Percentiles rank a stretch among this genome's conserved stretches.
Evolutionary conservation across 1,140 invertebrate species (phyloP).

Genomic region (Pectinophora gossypiella): DNA sequence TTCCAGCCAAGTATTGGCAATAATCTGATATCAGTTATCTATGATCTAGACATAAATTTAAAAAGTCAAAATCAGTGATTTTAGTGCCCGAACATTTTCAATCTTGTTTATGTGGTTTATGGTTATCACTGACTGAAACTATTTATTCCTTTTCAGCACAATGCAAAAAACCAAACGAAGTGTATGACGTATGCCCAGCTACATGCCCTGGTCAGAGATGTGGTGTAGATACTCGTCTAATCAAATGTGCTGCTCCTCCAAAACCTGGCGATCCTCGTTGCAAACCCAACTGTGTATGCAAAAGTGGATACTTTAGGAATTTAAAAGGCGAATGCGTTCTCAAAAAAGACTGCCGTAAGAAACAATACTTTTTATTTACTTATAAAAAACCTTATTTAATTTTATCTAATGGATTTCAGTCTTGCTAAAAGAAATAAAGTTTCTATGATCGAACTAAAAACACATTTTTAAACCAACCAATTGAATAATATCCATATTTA

Average conservation of each 20-base stretch:
- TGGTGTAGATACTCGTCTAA: neutral
- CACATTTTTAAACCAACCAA: too few species aligned
- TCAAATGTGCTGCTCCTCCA: neutral
- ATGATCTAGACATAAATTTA: too few species aligned
- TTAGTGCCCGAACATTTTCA: too few species aligned
- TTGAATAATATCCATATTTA: too few species aligned
- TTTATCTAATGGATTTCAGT: neutral
- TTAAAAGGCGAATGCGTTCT: constrained; percentile 14
- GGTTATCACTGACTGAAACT: neutral
- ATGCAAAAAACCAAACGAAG: constrained; percentile 7
- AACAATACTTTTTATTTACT: too few species aligned
- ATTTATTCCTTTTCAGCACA: neutral
- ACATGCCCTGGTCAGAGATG: constrained; percentile 22
- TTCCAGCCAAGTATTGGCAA: too few species aligned
- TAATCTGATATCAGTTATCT: too few species aligned
- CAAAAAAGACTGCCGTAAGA: constrained; percentile 19
- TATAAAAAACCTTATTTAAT: too few species aligned
- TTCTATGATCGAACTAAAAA: too few species aligned
- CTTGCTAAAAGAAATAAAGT: too few species aligned
- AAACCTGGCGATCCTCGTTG: neutral
- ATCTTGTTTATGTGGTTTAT: too few species aligned
- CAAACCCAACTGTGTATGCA: neutral
- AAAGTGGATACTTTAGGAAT: constrained; percentile 10
- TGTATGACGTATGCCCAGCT: constrained; percentile 13
- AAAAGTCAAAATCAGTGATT: too few species aligned